phyloP scores from a whole-genome alignment of 2,113 vertebrate genomes.

The Danionella cerebrum region DNA sequence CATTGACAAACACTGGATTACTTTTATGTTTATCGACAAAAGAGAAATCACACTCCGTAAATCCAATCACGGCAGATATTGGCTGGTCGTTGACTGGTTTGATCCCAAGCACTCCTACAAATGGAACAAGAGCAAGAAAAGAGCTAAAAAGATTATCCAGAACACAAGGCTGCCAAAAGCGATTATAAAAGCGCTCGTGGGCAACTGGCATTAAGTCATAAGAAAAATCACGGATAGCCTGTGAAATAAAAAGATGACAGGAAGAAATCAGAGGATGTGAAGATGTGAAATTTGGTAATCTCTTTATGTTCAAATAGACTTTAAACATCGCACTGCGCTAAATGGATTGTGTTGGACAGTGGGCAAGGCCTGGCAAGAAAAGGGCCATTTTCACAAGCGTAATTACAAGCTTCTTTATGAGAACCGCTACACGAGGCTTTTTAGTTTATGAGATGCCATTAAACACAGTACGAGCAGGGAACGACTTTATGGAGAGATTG shows the following conservation, averaged over 20 bases:
- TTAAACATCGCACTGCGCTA: slow-evolving; percentile 10
- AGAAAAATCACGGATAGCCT: slow-evolving; percentile 16
- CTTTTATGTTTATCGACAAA: slow-evolving; percentile 9
- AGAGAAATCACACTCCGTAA: too few species aligned
- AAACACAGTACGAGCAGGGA: background rate
- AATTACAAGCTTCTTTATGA: background rate
- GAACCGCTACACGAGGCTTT: background rate
- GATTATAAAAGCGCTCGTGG: slow-evolving; percentile 11
- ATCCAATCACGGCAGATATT: slow-evolving; percentile 12
- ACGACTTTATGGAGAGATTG: slow-evolving; percentile 1
- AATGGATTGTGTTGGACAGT: slow-evolving; percentile 1
- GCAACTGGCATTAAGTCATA: slow-evolving; percentile 8
- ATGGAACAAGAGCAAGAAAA: slow-evolving; percentile 14
- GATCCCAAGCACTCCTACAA: slow-evolving; percentile 1
- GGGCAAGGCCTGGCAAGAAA: background rate
- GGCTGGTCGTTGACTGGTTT: background rate
- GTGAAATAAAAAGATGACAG: background rate
- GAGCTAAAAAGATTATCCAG: slow-evolving; percentile 22
- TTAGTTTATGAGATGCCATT: background rate
- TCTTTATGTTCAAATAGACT: slow-evolving; percentile 7
- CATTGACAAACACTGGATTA: too few species aligned
- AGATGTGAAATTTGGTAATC: slow-evolving; percentile 5
- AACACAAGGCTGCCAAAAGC: slow-evolving; percentile 8
- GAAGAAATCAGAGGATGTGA: background rate
- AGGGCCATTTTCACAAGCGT: background rate